phyloP scores from a whole-genome alignment of 1,140 invertebrate genomes.

The Sminthurides bifidus region DNA sequence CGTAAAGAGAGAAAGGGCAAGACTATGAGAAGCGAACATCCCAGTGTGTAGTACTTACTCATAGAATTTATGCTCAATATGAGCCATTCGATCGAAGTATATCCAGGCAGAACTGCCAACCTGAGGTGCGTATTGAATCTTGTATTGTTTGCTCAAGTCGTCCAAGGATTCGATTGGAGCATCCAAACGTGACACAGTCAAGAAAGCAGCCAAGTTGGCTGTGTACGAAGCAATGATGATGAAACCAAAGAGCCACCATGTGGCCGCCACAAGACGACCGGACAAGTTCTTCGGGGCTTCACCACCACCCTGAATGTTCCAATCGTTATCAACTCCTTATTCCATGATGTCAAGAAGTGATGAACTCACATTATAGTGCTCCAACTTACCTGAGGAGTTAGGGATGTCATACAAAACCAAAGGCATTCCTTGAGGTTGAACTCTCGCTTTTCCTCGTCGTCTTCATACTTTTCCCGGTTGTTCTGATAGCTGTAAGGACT shows the following conservation, averaged over 20 bases:
- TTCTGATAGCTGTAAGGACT: slow-evolving; percentile 95
- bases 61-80: slow-evolving; percentile 89
- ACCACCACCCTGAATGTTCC: slow-evolving; percentile 57
- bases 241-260: slow-evolving; percentile 97
- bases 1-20: neutral
- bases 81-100: slow-evolving; percentile 90
- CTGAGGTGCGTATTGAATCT: slow-evolving; percentile 83
- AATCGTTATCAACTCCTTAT: neutral
- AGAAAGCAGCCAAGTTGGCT: slow-evolving; percentile 76
- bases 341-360: neutral
- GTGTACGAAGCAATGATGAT: slow-evolving; percentile 98
- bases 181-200: slow-evolving; percentile 84
- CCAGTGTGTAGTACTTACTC: too few species aligned
- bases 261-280: slow-evolving; percentile 80
- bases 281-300: slow-evolving; percentile 93
- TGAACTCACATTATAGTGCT: neutral
- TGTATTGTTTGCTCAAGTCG: slow-evolving; percentile 86
- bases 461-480: slow-evolving; percentile 80
- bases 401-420: slow-evolving; percentile 98
- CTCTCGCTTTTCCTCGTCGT: slow-evolving; percentile 86
- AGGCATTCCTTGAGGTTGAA: slow-evolving; percentile 93
- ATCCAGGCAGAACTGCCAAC: slow-evolving; percentile 74
- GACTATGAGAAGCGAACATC: too few species aligned
- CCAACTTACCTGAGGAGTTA: slow-evolving; percentile 69
- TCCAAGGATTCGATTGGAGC: slow-evolving; percentile 85